Conservation (phyloP, 2,888 invertebrate genomes). For the Lamproptera curius region DNA sequence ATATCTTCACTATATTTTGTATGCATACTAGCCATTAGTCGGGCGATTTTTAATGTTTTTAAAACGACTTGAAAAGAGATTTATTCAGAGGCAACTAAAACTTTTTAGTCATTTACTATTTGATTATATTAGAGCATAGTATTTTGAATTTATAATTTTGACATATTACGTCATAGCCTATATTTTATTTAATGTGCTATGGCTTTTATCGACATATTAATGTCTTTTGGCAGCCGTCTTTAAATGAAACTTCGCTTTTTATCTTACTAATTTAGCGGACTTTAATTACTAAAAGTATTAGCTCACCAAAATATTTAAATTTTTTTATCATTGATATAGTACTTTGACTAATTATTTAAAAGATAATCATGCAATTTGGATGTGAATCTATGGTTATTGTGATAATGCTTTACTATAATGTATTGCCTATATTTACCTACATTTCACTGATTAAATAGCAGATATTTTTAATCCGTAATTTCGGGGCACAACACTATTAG, state of each 20-base stretch:
- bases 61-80: not conserved
- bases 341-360: constrained; percentile 35
- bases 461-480: too few species aligned
- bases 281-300: constrained; percentile 64
- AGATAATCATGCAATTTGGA: constrained; percentile 37
- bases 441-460: too few species aligned
- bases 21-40: constrained; percentile 1
- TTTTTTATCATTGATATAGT: constrained; percentile 44
- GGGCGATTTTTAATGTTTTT: constrained; percentile 2
- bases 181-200: not conserved
- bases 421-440: constrained; percentile 6
- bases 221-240: constrained; percentile 15
- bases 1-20: constrained; percentile 2
- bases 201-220: constrained; percentile 5
- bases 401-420: constrained; percentile 5
- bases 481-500: too few species aligned
- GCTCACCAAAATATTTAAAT: constrained; percentile 69
- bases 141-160: constrained; percentile 2
- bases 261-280: constrained; percentile 47
- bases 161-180: constrained; percentile 2
- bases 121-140: not conserved
- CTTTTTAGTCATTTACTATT: constrained; percentile 8
- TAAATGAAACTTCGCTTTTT: constrained; percentile 16
- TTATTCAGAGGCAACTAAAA: constrained; percentile 3
- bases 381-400: constrained; percentile 36